Evolutionary conservation across 2,888 invertebrate genomes (phyloP).

Genomic region (Luperina nickerlii): DNA sequence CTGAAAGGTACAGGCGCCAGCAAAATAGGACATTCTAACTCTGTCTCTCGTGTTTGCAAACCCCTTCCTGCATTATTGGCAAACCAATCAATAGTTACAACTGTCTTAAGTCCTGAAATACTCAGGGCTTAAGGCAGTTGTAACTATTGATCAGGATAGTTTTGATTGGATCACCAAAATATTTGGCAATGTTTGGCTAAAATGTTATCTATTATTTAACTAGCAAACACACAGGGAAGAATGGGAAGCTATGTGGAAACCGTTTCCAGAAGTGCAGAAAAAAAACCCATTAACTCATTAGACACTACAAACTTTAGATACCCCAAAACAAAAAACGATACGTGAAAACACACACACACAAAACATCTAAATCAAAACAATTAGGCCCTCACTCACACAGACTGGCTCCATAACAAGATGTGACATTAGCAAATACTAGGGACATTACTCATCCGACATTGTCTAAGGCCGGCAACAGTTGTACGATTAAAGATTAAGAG

Average conservation of each 20-base stretch:
- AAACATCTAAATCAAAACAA: slow-evolving; percentile 49
- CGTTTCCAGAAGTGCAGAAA: too few relatives aligned
- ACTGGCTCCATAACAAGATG: slow-evolving; percentile 73
- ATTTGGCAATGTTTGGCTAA: not conserved
- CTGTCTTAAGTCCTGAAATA: too few relatives aligned
- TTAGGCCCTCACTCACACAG: slow-evolving; percentile 53
- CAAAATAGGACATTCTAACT: too few relatives aligned
- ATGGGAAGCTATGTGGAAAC: too few relatives aligned
- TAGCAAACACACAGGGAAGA: too few relatives aligned
- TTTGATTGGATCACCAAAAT: not conserved
- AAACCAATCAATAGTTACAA: not conserved
- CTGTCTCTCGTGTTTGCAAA: not conserved
- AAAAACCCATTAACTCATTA: not conserved
- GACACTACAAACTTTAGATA: not conserved
- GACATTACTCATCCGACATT: slow-evolving; percentile 85
- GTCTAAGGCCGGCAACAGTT: slow-evolving; percentile 81
- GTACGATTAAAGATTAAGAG: slow-evolving; percentile 86
- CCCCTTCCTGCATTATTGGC: not conserved
- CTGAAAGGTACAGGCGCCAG: not conserved
- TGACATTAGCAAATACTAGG: slow-evolving; percentile 82
- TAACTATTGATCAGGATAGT: not conserved
- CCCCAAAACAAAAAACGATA: not conserved
- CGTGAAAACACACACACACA: slow-evolving; percentile 18
- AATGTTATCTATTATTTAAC: not conserved
- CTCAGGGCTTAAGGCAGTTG: not conserved